Evolutionary conservation across 2,888 invertebrate species (phyloP), one percentile per base, ranked within the genome.

Genomic region (Scaptomyza caliginosa): DNA sequence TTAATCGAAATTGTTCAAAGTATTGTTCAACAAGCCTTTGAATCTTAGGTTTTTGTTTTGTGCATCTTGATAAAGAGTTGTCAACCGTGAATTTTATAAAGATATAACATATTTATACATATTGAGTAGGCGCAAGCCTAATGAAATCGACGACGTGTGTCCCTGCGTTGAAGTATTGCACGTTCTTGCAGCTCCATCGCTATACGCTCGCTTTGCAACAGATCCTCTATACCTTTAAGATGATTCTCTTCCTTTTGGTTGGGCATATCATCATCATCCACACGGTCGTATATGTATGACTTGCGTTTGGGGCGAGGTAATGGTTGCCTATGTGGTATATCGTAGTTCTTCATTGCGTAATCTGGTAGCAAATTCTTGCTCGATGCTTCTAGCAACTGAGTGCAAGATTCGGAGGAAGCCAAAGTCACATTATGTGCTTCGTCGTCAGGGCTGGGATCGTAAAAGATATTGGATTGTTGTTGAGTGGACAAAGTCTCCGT

Each of bases 1-100:
- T n/a, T 21, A 21, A 16, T 16, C 34, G 16, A 16, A 34, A 3
- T 16, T 16, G 16, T 34, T 34, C 0, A 16, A 16, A 32, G 1
- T 13, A 7, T 30, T 30, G 4, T 30, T 11, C 6, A 2, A n/a
- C 0, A 32, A 36, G 34, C 10, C 19, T 5, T 19, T 19, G 11
- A 17, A 36, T 10, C 17, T 38, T 38, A 24, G 2, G 6, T 19
- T 23, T 17, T 42, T 42, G 8, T 17, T 45, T 28, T 7, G 6
- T 4, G 16, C 8, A 17, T 17, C 39, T 3, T 32, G 13, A 7
- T 7, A 13, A 32, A 32, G 13, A 13, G 2, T 16, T 8, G 34
- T 16, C 16, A n/a, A 70, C 69, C 51, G 46, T 26, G 19, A 70
- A 70, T 60, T 73, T 62, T 19, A 24, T 4, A 4, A 21, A 38